Base-by-base conservation (phyloP, 2,888 invertebrate species). In the Tupiocoris notatus region DNA sequence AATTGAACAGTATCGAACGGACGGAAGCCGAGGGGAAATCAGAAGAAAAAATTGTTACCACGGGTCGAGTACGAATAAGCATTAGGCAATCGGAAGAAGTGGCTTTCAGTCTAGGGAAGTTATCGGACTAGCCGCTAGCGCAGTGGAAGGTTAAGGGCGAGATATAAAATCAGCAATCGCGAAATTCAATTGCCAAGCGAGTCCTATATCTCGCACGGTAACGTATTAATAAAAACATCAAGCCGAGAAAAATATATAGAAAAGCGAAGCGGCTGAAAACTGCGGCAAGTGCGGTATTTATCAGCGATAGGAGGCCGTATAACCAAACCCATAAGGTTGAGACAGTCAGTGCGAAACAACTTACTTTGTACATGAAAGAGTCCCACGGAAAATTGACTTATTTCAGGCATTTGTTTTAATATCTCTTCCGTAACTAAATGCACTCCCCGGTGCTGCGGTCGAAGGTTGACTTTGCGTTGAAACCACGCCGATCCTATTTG, bases 401-500 rank as follows among this genome's bases (percentile, higher is more conserved):
- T 88, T 87, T 97, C 97, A 75, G 96, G 96, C 86, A 95, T 91
- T 88, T 95, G 94, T 87, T 94, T 90, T 80, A 95, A 88, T 83
- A 98, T 95, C 88, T 97, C 96, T 86, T 98, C 96, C 81, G 96
- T 96, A 83, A 98, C 95, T 83, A 97, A 89, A 88, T 98, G 97
- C 84, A 97, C 96, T 84, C 97, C 97, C 85, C 97, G 89, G 86
- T 95, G 95, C 86, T 96, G 96, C 83, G 96, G 95, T 86, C 95
- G 89, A 86, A 98, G 89, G 87, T 95, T 94, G 85, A 98, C 92
- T 88, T 96, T 96, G 87, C 94, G 92, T 88, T 98, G 97, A 89
- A 95, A 95, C 97, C 97, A 98, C 87, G 96, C 95, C 86, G 95
- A 94, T 86, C 95, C 95, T 85, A 93, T 93, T 89, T 95, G 95